A percentile compares a stretch with the other conserved stretches of the same genome.
Conservation (phyloP, 2,888 invertebrate genomes). For the Scaptodrosophila latifasciaeformis region DNA sequence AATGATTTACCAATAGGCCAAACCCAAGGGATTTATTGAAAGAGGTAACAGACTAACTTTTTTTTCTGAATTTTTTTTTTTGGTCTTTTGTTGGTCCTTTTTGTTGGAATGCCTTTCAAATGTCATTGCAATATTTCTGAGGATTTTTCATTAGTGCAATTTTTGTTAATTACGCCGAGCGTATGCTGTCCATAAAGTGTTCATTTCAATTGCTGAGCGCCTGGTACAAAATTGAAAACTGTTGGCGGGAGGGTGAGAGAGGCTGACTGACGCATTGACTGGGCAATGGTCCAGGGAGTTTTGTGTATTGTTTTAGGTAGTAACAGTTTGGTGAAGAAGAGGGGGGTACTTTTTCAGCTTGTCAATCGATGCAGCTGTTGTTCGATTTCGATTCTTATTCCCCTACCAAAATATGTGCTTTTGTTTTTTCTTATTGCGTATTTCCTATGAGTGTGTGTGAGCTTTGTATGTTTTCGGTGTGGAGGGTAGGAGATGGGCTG, state of each 20-base stretch:
- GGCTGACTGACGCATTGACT: not conserved
- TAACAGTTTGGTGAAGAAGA: too few relatives aligned
- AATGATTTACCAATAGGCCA: too few relatives aligned
- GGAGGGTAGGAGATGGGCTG: too few relatives aligned
- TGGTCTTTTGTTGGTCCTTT: too few relatives aligned
- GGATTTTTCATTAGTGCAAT: slow-evolving; percentile 52
- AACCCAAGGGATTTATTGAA: too few relatives aligned
- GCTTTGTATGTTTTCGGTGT: too few relatives aligned
- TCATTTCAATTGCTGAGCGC: slow-evolving; percentile 38
- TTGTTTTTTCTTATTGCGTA: slow-evolving; percentile 40
- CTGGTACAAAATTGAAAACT: slow-evolving; percentile 22
- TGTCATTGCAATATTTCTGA: slow-evolving; percentile 21
- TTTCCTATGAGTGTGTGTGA: too few relatives aligned
- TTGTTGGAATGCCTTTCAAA: not conserved
- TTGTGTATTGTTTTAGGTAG: too few relatives aligned
- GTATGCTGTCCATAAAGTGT: slow-evolving; percentile 34
- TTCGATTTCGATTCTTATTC: slow-evolving; percentile 43
- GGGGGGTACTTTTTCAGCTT: not conserved
- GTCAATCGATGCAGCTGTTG: slow-evolving; percentile 48
- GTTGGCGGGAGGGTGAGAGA: not conserved
- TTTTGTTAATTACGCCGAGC: slow-evolving; percentile 43
- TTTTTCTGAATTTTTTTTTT: too few relatives aligned
- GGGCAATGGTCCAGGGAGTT: too few relatives aligned
- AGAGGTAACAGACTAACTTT: too few relatives aligned
- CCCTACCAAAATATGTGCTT: too few relatives aligned